Base-by-base conservation (phyloP, 2,113 vertebrate genomes). In the Gnathonemus echidnorhynchus region DNA sequence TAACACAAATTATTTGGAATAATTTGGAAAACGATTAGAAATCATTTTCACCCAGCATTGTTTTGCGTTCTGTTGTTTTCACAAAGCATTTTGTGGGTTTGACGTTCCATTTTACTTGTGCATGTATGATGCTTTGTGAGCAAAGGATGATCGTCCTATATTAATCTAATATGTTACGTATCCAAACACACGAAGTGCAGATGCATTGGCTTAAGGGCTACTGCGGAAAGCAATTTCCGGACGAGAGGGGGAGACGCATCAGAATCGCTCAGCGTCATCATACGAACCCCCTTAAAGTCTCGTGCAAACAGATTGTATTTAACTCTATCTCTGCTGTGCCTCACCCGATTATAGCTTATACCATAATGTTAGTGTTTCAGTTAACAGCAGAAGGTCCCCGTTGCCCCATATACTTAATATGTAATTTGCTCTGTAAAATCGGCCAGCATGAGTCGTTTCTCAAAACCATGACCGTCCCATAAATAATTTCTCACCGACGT, bases 1-100 rank as follows among this genome's bases (percentile, higher is more conserved):
- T 92, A 70, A 85, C 93, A 92, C 93, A 89, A 90, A 92, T 94
- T 92, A 93, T 90, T 88, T 91, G 91, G 91, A 89, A n/a, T n/a
- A n/a, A n/a, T n/a, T n/a, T n/a, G n/a, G n/a, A 90, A 90, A 88
- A 91, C 0, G 88, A 92, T 92, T 94, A 94, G 50, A 89, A 90
- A 89, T 45, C 74, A 45, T 80, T 85, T 62, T 52, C 31, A 52
- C 31, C 48, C 85, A 11, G 49, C 15, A 24, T 17, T 87, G 24
- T 27, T 35, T 50, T 87, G 27, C 86, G 17, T 50, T 17, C 50
- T 52, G 46, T 52, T 11, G 10, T 31, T 24, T 35, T 87, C 10
- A 27, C 49, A 52, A 17, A 24, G 4, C 48, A 52, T 87, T 49
- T 6, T 27, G 52, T 87, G 46, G n/a, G 7, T 31, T 35, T 86